phyloP scores from a whole-genome alignment of 1,140 invertebrate genomes.

The Heliconius hewitsoni region DNA sequence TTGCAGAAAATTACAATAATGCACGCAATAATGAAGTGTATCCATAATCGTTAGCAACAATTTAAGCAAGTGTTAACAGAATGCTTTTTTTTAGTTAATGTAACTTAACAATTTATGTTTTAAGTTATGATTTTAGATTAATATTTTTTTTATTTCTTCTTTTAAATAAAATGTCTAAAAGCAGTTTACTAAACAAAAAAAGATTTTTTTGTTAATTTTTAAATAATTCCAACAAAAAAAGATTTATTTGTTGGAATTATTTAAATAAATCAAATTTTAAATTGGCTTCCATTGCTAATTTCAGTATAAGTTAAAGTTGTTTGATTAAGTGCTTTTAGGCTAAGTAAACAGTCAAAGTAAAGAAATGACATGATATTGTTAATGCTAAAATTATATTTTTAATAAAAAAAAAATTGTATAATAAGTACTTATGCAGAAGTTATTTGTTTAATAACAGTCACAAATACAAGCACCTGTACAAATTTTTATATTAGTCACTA shows the following conservation, averaged over 20 bases:
- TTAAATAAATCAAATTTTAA: too few relatives aligned
- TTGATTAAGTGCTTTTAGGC: background rate
- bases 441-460: background rate
- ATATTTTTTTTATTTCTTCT: too few relatives aligned
- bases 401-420: background rate
- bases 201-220: too few relatives aligned
- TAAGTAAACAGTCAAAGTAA: too few relatives aligned
- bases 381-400: background rate
- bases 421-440: background rate
- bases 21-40: constrained; percentile 1
- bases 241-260: too few relatives aligned
- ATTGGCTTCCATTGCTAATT: too few relatives aligned
- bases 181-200: too few relatives aligned
- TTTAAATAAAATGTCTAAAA: too few relatives aligned
- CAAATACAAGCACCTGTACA: background rate
- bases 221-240: too few relatives aligned
- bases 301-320: background rate
- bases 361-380: too few relatives aligned
- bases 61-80: background rate
- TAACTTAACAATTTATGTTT: background rate
- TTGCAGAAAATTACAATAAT: constrained; percentile 36
- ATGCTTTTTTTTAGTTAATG: background rate
- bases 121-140: too few relatives aligned
- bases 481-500: background rate
- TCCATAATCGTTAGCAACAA: background rate